Evolutionary conservation across 1,140 invertebrate species (phyloP).

Genomic region (Ips typographus): DNA sequence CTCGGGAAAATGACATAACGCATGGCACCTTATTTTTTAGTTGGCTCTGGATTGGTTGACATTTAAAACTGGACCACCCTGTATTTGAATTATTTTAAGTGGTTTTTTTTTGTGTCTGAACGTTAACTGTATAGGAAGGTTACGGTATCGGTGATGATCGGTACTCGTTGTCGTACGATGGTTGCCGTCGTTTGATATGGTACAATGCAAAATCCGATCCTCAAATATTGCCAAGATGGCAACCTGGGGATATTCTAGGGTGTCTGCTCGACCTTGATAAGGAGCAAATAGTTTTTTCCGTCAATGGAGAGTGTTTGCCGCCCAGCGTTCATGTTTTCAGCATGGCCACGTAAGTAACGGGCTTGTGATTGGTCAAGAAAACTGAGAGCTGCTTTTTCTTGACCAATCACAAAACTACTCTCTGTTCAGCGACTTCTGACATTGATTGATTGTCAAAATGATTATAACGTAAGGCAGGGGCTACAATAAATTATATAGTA

Average conservation of each 20-base stretch:
- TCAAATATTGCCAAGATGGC: conserved; percentile 70
- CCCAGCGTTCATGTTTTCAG: conserved; percentile 75
- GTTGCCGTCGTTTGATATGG: conserved; percentile 88
- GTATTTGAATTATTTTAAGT: background rate
- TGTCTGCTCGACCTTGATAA: conserved; percentile 77
- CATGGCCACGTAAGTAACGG: conserved; percentile 66
- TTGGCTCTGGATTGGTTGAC: too few species aligned
- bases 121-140: conserved; percentile 69
- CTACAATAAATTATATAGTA: too few species aligned
- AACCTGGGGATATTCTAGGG: conserved; percentile 82
- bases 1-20: too few species aligned
- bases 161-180: conserved; percentile 89
- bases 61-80: too few species aligned
- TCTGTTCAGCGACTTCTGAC: too few species aligned
- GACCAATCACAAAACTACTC: too few species aligned
- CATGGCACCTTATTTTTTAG: too few species aligned
- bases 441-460: too few species aligned
- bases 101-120: background rate
- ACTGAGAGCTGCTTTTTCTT: background rate
- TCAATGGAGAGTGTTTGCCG: conserved; percentile 76
- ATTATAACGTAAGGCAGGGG: too few species aligned
- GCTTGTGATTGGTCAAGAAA: background rate
- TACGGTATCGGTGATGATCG: conserved; percentile 95
- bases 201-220: conserved; percentile 76
- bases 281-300: conserved; percentile 75